Evolutionary conservation across 1,140 invertebrate genomes (phyloP).

Genomic region (Drosophila lacteicornis): DNA sequence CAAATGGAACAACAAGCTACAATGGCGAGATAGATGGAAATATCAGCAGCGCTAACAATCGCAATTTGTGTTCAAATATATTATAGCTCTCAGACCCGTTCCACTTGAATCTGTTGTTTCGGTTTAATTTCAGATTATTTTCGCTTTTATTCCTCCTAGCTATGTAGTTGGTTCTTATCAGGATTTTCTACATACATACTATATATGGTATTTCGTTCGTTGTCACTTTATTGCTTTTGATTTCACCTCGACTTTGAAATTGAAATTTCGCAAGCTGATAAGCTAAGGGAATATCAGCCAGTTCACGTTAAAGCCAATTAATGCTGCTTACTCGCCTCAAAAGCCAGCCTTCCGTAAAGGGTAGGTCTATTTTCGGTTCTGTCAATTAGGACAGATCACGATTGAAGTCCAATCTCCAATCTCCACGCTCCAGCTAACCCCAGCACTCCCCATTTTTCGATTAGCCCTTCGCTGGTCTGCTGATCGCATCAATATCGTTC

Average conservation of each 20-base stretch:
- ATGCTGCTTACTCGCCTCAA: conserved; percentile 5
- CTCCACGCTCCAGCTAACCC: not conserved
- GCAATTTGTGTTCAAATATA: conserved; percentile 52
- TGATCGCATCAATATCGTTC: conserved; percentile 31
- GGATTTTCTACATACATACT: not conserved
- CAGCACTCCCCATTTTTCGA: conserved; percentile 11
- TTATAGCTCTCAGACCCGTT: conserved; percentile 49
- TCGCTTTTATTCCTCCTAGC: conserved; percentile 24
- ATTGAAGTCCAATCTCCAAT: not conserved
- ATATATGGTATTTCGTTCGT: conserved; percentile 3
- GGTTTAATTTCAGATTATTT: conserved; percentile 38
- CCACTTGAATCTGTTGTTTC: conserved; percentile 39
- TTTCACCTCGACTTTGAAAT: conserved; percentile 74
- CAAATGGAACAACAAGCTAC: not conserved
- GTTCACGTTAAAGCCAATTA: conserved; percentile 1
- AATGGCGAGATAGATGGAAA: conserved; percentile 25
- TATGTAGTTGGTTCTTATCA: conserved; percentile 40
- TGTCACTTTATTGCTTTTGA: conserved; percentile 30
- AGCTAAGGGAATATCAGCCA: conserved; percentile 17
- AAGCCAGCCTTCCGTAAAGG: conserved; percentile 1
- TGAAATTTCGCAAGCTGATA: conserved; percentile 58
- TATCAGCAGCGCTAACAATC: conserved; percentile 47
- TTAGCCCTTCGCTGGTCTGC: conserved; percentile 26
- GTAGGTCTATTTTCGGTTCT: not conserved
- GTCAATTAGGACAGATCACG: conserved; percentile 9